Conservation (phyloP, 2,113 vertebrate species). For the Polypterus senegalus region DNA sequence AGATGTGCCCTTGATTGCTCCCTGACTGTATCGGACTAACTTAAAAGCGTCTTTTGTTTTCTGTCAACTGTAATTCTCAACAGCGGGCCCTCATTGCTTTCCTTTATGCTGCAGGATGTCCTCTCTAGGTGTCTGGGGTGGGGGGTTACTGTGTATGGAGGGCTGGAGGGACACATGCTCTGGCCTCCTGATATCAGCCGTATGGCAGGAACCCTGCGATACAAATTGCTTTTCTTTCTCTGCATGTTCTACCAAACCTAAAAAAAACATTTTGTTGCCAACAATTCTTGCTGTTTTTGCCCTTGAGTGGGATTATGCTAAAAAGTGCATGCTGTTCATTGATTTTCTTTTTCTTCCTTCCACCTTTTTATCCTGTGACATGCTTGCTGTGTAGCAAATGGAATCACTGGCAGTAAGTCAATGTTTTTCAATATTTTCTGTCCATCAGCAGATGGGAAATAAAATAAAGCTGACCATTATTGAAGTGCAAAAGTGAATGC, state of each 20-base stretch:
- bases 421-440: slow-evolving; percentile 60
- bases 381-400: slow-evolving; percentile 98
- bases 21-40: not conserved
- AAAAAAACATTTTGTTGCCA: slow-evolving; percentile 10
- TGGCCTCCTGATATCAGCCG: slow-evolving; percentile 15
- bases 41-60: not conserved
- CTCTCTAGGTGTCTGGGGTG: not conserved
- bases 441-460: slow-evolving; percentile 41
- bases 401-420: slow-evolving; percentile 99
- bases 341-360: slow-evolving; percentile 70
- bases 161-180: not conserved
- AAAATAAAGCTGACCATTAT: not conserved
- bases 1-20: not conserved
- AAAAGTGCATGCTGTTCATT: slow-evolving; percentile 66
- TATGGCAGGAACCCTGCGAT: slow-evolving; percentile 1
- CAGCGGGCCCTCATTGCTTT: slow-evolving; percentile 10
- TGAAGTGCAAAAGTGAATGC: too few relatives aligned
- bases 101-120: slow-evolving; percentile 19
- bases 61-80: slow-evolving; percentile 19
- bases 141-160: too few relatives aligned
- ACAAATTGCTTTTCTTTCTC: slow-evolving; percentile 2
- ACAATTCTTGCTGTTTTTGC: slow-evolving; percentile 25
- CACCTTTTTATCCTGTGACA: slow-evolving; percentile 74
- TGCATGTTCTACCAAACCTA: slow-evolving; percentile 28
- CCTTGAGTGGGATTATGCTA: slow-evolving; percentile 43